Evolutionary conservation across 2,888 invertebrate species (phyloP), one percentile per base, ranked within the genome.

Genomic region (Electrophaes corylata): DNA sequence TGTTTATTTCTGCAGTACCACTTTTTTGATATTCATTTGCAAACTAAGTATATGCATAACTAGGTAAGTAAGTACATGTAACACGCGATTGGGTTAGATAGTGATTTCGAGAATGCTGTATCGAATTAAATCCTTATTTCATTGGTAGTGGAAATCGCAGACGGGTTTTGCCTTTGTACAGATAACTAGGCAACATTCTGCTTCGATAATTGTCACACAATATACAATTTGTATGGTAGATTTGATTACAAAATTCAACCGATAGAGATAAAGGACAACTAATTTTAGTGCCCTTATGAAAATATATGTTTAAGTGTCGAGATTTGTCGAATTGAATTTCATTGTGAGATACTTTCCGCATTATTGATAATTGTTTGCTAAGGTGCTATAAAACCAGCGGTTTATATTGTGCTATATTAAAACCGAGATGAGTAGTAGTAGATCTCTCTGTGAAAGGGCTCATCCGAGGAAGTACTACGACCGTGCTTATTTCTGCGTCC

Each of bases 161-260:
- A 76, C 78, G 63, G 74, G 80, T 78, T 80, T 78, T 71, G 65
- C 71, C 64, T 76, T 73, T 69, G 67, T 62, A 45, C 67, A 71
- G 75, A 79, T 79, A 80, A 75, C 71, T 72, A 66, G 70, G 71
- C 64, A 73, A 69, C 71, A 68, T 72, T 74, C 70, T 72, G 69
- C 75, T 69, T 61, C 71, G 73, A 76, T 77, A 76, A 69, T 75
- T 77, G 76, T 78, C 75, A 72, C 71, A 78, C 73, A 73, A 72
- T 78, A 72, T 75, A 71, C 71, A 66, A 75, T 74, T 77, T 70
- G 70, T 68, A 67, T 62, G 66, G 60, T 67, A 69, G 66, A 70
- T 71, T 71, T 67, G 69, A 64, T 65, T 60, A 58, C 62, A 33
- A 64, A 66, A 64, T 61, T 45, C 51, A 49, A 63, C 56, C 57